Evolutionary conservation across 2,888 invertebrate species (phyloP).

Genomic region (Volucella bombylans): DNA sequence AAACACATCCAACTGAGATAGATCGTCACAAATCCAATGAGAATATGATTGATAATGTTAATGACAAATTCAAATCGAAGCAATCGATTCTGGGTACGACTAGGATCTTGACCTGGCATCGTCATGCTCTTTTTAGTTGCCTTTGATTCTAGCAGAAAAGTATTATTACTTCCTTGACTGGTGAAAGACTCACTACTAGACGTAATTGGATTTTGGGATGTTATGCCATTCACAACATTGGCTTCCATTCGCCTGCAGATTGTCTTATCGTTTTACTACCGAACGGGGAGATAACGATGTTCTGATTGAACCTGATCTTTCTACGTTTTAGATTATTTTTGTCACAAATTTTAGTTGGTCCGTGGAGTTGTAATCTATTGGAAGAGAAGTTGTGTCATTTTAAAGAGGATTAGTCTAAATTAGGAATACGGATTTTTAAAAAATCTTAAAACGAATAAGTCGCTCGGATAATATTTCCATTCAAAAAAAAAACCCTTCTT

Average conservation of each 20-base stretch:
- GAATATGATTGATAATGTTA: slow-evolving; percentile 78
- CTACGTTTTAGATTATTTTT: background rate
- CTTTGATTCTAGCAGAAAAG: slow-evolving; percentile 38
- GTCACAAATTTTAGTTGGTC: no score
- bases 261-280: slow-evolving; percentile 32
- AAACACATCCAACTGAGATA: slow-evolving; percentile 79
- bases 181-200: slow-evolving; percentile 26
- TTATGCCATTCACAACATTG: slow-evolving; percentile 10
- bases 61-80: slow-evolving; percentile 76
- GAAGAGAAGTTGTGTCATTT: background rate
- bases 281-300: slow-evolving; percentile 26
- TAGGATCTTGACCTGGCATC: slow-evolving; percentile 43
- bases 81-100: slow-evolving; percentile 17
- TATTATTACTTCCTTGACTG: slow-evolving; percentile 52
- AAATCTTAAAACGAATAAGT: no score
- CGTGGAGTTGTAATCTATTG: background rate
- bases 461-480: background rate
- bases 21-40: slow-evolving; percentile 79
- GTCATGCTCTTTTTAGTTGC: background rate
- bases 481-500: background rate
- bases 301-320: slow-evolving; percentile 22
- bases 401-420: background rate
- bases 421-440: no score
- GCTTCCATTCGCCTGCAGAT: slow-evolving; percentile 33
- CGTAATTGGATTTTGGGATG: slow-evolving; percentile 7